Percentiles rank a stretch among this genome's conserved stretches.
phyloP scores from a whole-genome alignment of 2,113 vertebrate species.

The Tylochromis polylepis region DNA sequence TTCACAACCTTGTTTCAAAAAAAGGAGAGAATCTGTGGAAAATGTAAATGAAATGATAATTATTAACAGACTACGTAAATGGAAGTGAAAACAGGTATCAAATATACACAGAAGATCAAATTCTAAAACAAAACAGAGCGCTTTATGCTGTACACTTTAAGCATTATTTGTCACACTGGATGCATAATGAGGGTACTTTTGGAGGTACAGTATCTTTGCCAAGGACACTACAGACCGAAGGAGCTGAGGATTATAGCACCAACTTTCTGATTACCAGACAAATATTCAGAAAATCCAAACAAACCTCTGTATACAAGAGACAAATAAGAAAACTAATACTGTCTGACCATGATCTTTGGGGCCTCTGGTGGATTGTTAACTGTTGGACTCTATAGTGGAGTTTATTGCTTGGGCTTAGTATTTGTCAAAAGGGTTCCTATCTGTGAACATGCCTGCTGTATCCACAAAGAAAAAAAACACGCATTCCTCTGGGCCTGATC shows the following conservation, averaged over 20 bases:
- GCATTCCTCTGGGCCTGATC: background rate
- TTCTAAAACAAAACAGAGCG: background rate
- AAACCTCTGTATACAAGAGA: background rate
- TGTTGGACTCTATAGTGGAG: background rate
- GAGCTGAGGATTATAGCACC: background rate
- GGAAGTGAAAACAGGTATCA: background rate
- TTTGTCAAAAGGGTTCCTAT: background rate
- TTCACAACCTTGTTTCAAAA: background rate
- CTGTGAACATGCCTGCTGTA: accelerated
- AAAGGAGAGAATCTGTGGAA: background rate
- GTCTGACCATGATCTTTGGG: background rate
- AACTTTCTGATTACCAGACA: background rate
- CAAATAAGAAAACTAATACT: background rate
- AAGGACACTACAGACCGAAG: background rate
- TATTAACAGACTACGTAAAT: background rate
- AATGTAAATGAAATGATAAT: background rate
- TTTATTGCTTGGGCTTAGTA: background rate
- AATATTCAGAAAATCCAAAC: background rate
- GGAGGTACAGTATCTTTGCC: accelerated
- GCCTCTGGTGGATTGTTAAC: background rate
- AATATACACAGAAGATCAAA: background rate
- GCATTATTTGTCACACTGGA: background rate
- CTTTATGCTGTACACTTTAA: background rate
- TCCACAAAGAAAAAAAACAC: background rate
- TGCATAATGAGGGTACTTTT: background rate